Evolutionary conservation across 2,888 invertebrate species (phyloP).

Genomic region (Stenolophus ochropezus): DNA sequence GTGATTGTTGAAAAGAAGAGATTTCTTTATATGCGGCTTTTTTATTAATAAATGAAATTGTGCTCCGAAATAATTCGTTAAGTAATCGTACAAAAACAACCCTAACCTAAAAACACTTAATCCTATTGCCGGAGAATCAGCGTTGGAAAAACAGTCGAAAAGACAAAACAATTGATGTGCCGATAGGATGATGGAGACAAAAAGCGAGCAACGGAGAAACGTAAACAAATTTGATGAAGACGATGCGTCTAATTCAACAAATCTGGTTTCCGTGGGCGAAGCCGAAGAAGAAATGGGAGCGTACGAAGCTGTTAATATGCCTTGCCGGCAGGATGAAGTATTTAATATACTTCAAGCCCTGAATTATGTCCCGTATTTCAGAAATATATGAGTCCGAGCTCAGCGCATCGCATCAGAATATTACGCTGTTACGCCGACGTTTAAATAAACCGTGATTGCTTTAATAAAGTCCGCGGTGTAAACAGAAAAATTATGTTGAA

Average conservation of each 20-base stretch:
- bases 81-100: background rate
- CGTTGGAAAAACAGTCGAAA: background rate
- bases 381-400: conserved; percentile 61
- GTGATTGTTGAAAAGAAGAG: too few species aligned
- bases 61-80: too few species aligned
- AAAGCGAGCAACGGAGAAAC: conserved; percentile 7
- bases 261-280: conserved; percentile 10
- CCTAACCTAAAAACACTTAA: background rate
- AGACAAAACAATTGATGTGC: background rate
- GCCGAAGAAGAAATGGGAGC: conserved; percentile 35
- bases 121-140: background rate
- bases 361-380: conserved; percentile 63
- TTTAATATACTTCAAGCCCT: conserved; percentile 64
- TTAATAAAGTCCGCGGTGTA: conserved; percentile 42
- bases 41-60: too few species aligned
- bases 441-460: conserved; percentile 52
- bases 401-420: conserved; percentile 33
- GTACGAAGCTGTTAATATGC: conserved; percentile 54
- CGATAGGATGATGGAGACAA: background rate
- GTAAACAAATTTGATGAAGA: conserved; percentile 50
- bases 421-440: conserved; percentile 33
- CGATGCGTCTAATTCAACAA: conserved; percentile 46
- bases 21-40: too few species aligned
- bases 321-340: conserved; percentile 61
- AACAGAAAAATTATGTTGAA: conserved; percentile 45